These are phyloP conservation scores for Astyanax mexicanus DNA, from an alignment of 2,797 vertebrate genomes.

Conservation along the genomic window DNA sequence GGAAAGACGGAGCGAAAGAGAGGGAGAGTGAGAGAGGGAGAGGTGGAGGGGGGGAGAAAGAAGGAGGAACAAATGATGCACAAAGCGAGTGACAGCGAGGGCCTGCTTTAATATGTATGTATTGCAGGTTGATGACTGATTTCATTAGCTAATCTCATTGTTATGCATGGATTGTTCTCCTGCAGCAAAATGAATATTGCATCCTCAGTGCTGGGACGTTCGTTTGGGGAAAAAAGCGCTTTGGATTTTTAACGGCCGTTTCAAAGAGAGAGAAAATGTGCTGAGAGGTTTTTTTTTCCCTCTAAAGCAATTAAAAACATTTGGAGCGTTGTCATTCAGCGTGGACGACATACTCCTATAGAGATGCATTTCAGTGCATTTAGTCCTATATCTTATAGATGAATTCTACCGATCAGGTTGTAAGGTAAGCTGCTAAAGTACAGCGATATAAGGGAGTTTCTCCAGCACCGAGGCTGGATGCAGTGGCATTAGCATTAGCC, in stretches of 20 bases:
- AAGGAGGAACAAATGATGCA: constrained; percentile 90
- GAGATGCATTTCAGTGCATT: constrained; percentile 26
- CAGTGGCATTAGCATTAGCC: too few relatives aligned
- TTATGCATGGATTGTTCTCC: constrained; percentile 99
- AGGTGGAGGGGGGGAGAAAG: constrained; percentile 79
- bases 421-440: too few relatives aligned
- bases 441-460: too few relatives aligned
- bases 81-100: constrained; percentile 94
- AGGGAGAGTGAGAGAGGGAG: constrained; percentile 61
- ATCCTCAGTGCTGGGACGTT: constrained; percentile 81
- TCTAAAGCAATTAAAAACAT: constrained; percentile 47
- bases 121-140: constrained; percentile 99
- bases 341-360: constrained; percentile 35
- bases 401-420: too few relatives aligned
- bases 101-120: constrained; percentile 98
- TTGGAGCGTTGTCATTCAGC: constrained; percentile 45
- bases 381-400: too few relatives aligned
- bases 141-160: constrained; percentile 99
- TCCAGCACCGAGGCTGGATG: too few relatives aligned
- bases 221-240: constrained; percentile 72
- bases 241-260: constrained; percentile 67
- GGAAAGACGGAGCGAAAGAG: neutral
- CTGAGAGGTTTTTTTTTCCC: constrained; percentile 43
- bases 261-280: constrained; percentile 33
- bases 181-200: constrained; percentile 99